phyloP scores from a whole-genome alignment of 2,888 invertebrate species.

The Xylophagus ater region DNA sequence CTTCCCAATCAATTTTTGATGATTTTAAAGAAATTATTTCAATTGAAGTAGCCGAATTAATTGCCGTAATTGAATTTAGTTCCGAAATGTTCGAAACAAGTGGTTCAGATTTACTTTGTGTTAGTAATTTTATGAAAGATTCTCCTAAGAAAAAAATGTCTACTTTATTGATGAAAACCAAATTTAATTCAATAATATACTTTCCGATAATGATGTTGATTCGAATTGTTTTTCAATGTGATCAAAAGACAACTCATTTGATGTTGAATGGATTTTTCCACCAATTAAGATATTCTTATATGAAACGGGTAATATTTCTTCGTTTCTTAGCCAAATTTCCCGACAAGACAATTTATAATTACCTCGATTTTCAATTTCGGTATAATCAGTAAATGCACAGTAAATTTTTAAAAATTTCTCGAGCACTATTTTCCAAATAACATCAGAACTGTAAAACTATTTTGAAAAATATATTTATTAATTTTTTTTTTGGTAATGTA shows the following conservation, averaged over 20 bases:
- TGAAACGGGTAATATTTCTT: too few relatives aligned
- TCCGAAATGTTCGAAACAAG: too few relatives aligned
- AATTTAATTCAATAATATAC: too few relatives aligned
- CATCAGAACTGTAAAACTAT: constrained; percentile 15
- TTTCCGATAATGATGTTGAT: constrained; percentile 1
- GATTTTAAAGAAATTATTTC: background rate
- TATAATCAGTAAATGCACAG: constrained; percentile 10
- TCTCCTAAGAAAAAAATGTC: too few relatives aligned
- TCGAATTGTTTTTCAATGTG: constrained; percentile 2
- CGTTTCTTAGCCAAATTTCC: constrained; percentile 6
- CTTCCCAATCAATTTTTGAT: background rate
- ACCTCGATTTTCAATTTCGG: constrained; percentile 7
- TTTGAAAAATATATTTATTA: background rate
- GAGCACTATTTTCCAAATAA: constrained; percentile 14
- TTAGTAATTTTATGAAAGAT: too few relatives aligned
- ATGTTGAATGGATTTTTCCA: too few relatives aligned
- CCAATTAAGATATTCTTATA: too few relatives aligned
- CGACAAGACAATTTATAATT: constrained; percentile 9
- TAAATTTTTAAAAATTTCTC: constrained; percentile 10
- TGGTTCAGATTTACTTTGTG: too few relatives aligned
- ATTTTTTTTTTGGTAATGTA: background rate
- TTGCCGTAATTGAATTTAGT: background rate
- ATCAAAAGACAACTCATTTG: constrained; percentile 4
- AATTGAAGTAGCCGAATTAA: background rate
- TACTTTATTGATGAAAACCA: too few relatives aligned